phyloP scores from a whole-genome alignment of 1,140 invertebrate species.

The Protaetia brevitarsis region DNA sequence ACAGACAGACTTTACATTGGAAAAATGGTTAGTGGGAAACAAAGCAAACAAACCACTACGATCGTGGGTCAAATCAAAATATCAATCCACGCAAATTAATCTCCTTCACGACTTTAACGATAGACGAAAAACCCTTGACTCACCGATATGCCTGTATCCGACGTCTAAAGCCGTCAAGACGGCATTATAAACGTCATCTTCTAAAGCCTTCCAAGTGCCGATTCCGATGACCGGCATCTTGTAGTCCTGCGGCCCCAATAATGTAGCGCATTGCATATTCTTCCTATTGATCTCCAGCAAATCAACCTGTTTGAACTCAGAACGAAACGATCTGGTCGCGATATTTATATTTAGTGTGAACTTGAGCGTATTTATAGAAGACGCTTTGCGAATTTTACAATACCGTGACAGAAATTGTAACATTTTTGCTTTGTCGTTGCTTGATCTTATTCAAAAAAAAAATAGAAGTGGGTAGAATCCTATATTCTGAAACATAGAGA shows the following conservation, averaged over 20 bases:
- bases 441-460: background rate
- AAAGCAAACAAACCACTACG: too few relatives aligned
- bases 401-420: background rate
- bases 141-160: constrained; percentile 62
- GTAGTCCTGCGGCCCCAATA: constrained; percentile 27
- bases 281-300: background rate
- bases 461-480: background rate
- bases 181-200: constrained; percentile 56
- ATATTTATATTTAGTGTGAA: constrained; percentile 19
- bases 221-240: constrained; percentile 61
- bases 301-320: background rate
- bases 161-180: constrained; percentile 55
- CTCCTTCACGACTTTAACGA: too few relatives aligned
- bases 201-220: constrained; percentile 61
- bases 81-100: too few relatives aligned
- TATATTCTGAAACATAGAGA: background rate
- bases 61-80: too few relatives aligned
- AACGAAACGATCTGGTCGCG: background rate
- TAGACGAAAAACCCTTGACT: constrained; percentile 62
- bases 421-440: constrained; percentile 1
- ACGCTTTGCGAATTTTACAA: background rate
- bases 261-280: constrained; percentile 30
- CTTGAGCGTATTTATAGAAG: constrained; percentile 23
- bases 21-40: too few relatives aligned
- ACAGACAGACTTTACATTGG: too few relatives aligned